These are phyloP conservation scores for Yponomeuta plumbellus DNA, from an alignment of 2,888 invertebrate species.

Conservation along the genomic window DNA sequence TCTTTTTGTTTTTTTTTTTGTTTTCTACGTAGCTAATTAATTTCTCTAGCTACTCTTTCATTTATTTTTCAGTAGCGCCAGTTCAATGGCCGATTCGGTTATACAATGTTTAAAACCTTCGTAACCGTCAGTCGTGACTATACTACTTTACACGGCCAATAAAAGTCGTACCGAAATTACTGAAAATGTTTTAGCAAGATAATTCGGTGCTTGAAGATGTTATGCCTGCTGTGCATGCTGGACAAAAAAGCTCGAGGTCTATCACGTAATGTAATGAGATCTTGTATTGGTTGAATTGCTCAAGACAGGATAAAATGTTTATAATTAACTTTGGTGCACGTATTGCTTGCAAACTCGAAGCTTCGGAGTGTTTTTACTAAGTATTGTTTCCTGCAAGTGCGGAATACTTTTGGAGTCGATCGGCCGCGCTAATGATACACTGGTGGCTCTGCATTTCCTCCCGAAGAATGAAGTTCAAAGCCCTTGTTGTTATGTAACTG, in stretches of 20 bases:
- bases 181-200: neutral
- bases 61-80: neutral
- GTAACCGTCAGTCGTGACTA: neutral
- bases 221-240: neutral
- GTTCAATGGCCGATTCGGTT: neutral
- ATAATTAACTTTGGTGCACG: neutral
- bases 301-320: neutral
- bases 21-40: neutral
- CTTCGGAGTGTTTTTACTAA: too few relatives aligned
- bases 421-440: neutral
- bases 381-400: neutral
- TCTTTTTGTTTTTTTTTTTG: slow-evolving; percentile 28
- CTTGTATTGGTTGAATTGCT: neutral
- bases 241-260: neutral
- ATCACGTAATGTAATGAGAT: neutral
- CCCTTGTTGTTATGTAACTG: slow-evolving; percentile 44
- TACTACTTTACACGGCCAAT: neutral
- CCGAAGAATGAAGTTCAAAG: slow-evolving; percentile 35
- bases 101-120: neutral
- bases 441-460: neutral
- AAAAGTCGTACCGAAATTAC: neutral
- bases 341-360: neutral
- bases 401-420: neutral
- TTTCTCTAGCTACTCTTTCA: slow-evolving; percentile 6
- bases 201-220: neutral